phyloP scores from a whole-genome alignment of 2,797 vertebrate species.

The Sebastes taczanowskii region DNA sequence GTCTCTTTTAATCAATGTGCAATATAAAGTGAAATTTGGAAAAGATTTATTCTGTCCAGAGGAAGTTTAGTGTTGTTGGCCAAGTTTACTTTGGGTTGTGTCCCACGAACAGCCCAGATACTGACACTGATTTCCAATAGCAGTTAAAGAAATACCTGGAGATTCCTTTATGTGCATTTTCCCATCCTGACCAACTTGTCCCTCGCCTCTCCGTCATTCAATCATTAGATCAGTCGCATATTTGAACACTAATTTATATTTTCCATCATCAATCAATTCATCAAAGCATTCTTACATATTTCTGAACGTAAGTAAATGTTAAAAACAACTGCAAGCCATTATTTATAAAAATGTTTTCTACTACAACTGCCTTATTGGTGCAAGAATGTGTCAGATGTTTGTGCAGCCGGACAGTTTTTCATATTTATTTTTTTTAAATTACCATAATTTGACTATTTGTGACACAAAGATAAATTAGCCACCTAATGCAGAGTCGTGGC shows the following conservation, averaged over 20 bases:
- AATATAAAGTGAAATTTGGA: background rate
- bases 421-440: background rate
- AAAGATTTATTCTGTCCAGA: background rate
- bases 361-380: background rate
- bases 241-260: background rate
- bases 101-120: background rate
- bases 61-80: background rate
- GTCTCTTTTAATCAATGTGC: conserved; percentile 16
- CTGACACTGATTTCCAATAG: background rate
- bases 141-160: background rate
- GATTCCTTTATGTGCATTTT: background rate
- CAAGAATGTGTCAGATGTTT: background rate
- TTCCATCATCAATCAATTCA: background rate
- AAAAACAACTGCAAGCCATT: background rate
- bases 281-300: background rate
- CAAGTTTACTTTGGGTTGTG: conserved; percentile 11
- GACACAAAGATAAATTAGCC: background rate
- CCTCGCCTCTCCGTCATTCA: background rate
- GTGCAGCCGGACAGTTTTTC: background rate
- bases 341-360: background rate
- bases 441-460: background rate
- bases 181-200: background rate
- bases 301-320: background rate
- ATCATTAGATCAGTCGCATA: background rate
- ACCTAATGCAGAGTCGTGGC: background rate